Evolutionary conservation across 2,888 invertebrate genomes (phyloP).

Genomic region (Lepidonotus clava): DNA sequence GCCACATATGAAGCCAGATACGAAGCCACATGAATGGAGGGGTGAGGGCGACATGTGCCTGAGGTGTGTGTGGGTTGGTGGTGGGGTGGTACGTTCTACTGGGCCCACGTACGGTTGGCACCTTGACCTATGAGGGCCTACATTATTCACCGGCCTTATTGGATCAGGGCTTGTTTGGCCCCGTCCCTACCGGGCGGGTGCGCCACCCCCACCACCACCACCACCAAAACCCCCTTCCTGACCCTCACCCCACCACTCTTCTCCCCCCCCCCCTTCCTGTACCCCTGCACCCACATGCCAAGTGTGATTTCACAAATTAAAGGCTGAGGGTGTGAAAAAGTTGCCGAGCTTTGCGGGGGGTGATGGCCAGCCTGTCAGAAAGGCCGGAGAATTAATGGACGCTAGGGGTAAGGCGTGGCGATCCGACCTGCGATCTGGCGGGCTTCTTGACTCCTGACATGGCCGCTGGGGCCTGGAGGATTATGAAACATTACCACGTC

Average conservation of each 20-base stretch:
- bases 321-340: neutral
- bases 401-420: neutral
- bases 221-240: neutral
- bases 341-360: neutral
- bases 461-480: no score
- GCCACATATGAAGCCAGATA: no score
- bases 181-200: no score
- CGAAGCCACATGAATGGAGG: no score
- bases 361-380: neutral
- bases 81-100: neutral
- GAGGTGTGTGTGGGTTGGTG: neutral
- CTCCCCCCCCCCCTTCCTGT: neutral
- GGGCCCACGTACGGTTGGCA: neutral
- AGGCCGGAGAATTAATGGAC: slow-evolving; percentile 6
- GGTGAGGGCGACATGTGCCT: neutral
- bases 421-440: no score
- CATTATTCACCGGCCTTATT: slow-evolving; percentile 27
- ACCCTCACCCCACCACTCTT: neutral
- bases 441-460: no score
- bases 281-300: slow-evolving; percentile 20
- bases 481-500: no score
- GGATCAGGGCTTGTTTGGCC: slow-evolving; percentile 25
- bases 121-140: slow-evolving; percentile 30
- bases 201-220: neutral
- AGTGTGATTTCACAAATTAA: slow-evolving; percentile 32